Base-by-base conservation (phyloP, 2,113 vertebrate species). In the Gymnobelideus leadbeateri region DNA sequence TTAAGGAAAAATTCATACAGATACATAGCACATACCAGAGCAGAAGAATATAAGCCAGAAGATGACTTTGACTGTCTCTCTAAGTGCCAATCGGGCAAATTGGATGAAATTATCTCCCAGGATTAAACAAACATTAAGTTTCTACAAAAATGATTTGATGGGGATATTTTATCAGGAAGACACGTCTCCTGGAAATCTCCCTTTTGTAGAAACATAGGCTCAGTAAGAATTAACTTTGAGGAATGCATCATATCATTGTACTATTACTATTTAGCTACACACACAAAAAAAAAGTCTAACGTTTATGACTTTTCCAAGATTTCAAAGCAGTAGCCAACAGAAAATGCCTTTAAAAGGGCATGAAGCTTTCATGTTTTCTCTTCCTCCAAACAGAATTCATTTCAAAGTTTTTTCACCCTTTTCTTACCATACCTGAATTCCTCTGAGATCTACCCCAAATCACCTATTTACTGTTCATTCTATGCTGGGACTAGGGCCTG, bases 381-480 rank as follows among this genome's bases (percentile, higher is more conserved):
- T 31, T 68, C 37, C 16, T 77, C 37, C 16, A n/a, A 77, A 77
- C 37, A 21, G 37, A 77, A 77, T n/a, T 8, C 37, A 37, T 77
- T 21, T n/a, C 68, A 77, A 77, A 21, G 8, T 5, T 50, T 96
- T 52, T 96, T 94, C 49, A 94, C 89, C 14, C 92, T 95, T 94
- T 94, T n/a, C 53, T 94, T 93, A 92, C 57, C 89, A 96, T 94
- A 95, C 95, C 51, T 77, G 51, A 96, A 92, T 92, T 4, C n/a
- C 51, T 8, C 11, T 93, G 54, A 96, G 93, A 95, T 95, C 84
- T 84, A 94, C 92, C 43, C 25, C 14, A 90, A 51, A 57, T 93
- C 51, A 91, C 46, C 84, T 93, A 95, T 94, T 96, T 94, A 95
- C 68, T 96, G 92, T 90, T 55, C 28, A 61, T 95, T 97, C 96